A percentile compares a stretch with the other conserved stretches of the same genome.
These are phyloP conservation scores for Helleia helle DNA, from an alignment of 2,888 invertebrate genomes.

Conservation along the genomic window DNA sequence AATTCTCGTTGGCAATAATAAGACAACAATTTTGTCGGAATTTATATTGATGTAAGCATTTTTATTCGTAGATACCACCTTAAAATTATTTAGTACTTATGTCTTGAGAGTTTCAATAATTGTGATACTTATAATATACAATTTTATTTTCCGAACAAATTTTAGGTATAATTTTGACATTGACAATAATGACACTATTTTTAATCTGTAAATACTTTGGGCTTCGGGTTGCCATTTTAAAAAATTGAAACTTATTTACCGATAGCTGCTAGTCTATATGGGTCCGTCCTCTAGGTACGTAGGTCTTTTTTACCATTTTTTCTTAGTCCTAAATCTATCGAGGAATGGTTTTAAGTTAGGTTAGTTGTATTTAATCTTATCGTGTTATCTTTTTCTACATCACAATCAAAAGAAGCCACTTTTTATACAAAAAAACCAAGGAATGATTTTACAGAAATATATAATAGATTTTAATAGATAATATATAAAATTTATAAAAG, in stretches of 20 bases:
- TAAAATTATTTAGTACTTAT: slow-evolving; percentile 17
- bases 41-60: slow-evolving; percentile 20
- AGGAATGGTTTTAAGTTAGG: slow-evolving; percentile 26
- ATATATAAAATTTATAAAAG: slow-evolving; percentile 7
- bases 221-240: slow-evolving; percentile 43
- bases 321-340: slow-evolving; percentile 26
- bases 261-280: slow-evolving; percentile 35
- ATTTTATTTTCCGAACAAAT: slow-evolving; percentile 22
- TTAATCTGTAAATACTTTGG: slow-evolving; percentile 31
- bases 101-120: slow-evolving; percentile 23
- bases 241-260: slow-evolving; percentile 24
- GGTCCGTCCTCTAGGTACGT: slow-evolving; percentile 33
- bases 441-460: no score
- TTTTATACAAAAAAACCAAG: no score
- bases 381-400: slow-evolving; percentile 13
- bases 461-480: not conserved
- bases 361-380: slow-evolving; percentile 18
- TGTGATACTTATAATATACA: slow-evolving; percentile 25
- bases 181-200: slow-evolving; percentile 21
- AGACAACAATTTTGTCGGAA: slow-evolving; percentile 2
- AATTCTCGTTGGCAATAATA: slow-evolving; percentile 1
- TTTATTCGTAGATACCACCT: slow-evolving; percentile 23
- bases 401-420: no score
- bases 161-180: slow-evolving; percentile 16
- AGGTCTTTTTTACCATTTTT: slow-evolving; percentile 27